A percentile compares a stretch with the other conserved stretches of the same genome.
Conservation (phyloP, 2,797 vertebrate genomes). For the Ctenopoma kingsleyae region DNA sequence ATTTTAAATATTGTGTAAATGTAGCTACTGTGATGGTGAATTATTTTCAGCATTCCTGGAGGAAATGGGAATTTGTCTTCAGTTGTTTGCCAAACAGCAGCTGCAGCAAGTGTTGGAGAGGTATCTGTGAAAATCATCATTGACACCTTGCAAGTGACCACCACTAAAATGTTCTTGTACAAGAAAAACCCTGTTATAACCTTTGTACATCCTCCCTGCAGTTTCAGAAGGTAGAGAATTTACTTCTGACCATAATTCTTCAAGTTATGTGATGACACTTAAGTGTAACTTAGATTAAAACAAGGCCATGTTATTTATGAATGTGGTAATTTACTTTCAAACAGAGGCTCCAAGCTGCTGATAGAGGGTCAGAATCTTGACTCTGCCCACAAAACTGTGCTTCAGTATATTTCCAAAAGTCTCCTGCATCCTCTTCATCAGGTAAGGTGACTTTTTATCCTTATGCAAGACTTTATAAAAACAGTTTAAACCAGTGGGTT, state of each 20-base stretch:
- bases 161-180: conserved; percentile 85
- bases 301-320: not conserved
- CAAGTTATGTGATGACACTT: not conserved
- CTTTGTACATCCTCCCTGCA: conserved; percentile 86
- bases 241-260: not conserved
- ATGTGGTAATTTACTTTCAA: not conserved
- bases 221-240: conserved; percentile 84
- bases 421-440: conserved; percentile 28
- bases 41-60: conserved; percentile 56
- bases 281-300: not conserved
- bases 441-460: conserved; percentile 58
- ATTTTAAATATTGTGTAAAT: not conserved
- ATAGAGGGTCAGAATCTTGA: conserved; percentile 89
- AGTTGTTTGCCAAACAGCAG: conserved; percentile 75
- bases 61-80: conserved; percentile 63
- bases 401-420: conserved; percentile 79
- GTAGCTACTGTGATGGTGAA: not conserved
- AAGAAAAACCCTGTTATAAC: conserved; percentile 84
- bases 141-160: conserved; percentile 80
- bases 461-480: not conserved
- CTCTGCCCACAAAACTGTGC: conserved; percentile 83
- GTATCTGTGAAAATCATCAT: conserved; percentile 83
- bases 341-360: conserved; percentile 87
- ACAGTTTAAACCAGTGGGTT: not conserved
- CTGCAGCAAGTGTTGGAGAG: conserved; percentile 48